These are phyloP conservation scores for Petromus typicus DNA, from an alignment of 2,113 vertebrate genomes.

Conservation along the genomic window DNA sequence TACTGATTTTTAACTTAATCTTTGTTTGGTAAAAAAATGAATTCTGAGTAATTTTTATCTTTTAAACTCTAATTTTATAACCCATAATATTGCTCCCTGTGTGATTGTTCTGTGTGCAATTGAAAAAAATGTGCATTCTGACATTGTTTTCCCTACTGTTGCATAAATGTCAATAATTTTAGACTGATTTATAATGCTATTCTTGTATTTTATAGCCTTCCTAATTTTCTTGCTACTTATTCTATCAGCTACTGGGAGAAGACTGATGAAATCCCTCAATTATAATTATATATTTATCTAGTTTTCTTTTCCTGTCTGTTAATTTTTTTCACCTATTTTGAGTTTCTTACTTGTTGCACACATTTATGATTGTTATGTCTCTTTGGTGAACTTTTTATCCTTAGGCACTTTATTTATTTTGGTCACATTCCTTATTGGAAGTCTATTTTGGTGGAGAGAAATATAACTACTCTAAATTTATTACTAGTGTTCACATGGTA, in stretches of 20 bases:
- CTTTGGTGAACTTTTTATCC: not conserved
- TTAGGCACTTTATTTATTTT: constrained; percentile 20
- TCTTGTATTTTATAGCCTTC: constrained; percentile 17
- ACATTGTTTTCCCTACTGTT: not conserved
- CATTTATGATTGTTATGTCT: not conserved
- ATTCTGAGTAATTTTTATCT: constrained; percentile 23
- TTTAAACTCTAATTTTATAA: constrained; percentile 2
- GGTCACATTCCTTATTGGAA: not conserved
- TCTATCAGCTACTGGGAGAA: not conserved
- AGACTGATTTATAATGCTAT: not conserved
- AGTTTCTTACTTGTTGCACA: not conserved
- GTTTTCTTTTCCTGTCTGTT: constrained; percentile 46
- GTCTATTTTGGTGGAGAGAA: not conserved
- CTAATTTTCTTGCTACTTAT: constrained; percentile 22
- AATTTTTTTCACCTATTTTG: constrained; percentile 25
- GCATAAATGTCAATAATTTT: not conserved
- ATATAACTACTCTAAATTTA: constrained; percentile 13
- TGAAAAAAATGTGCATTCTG: not conserved
- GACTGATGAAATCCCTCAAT: not conserved
- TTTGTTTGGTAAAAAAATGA: not conserved
- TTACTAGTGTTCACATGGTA: not conserved
- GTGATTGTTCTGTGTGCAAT: not conserved
- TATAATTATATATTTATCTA: not conserved
- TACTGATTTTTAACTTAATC: constrained; percentile 32
- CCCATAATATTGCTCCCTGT: not conserved